Evolutionary conservation across 2,888 invertebrate species (phyloP).

Genomic region (Trachelus troglodyta): DNA sequence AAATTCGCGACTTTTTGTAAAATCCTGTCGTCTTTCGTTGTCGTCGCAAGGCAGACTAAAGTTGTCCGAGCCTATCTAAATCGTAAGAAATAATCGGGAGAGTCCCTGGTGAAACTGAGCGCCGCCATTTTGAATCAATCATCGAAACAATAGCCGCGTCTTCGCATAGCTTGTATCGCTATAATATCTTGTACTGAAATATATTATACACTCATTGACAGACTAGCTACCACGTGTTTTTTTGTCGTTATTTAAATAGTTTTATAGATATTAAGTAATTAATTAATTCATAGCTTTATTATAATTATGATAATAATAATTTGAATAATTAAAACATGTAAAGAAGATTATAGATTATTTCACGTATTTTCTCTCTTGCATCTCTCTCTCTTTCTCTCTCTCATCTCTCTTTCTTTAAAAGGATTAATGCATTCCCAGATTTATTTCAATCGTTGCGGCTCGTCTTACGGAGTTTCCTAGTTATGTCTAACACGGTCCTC

Average conservation of each 20-base stretch:
- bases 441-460: conserved; percentile 50
- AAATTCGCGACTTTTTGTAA: neutral
- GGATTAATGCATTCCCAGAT: conserved; percentile 8
- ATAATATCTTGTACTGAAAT: conserved; percentile 59
- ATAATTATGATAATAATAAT: conserved; percentile 62
- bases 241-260: conserved; percentile 57
- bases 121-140: neutral
- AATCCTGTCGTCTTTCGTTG: neutral
- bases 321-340: conserved; percentile 65
- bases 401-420: conserved; percentile 11
- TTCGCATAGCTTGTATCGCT: neutral
- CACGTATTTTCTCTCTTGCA: conserved; percentile 30
- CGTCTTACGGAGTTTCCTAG: conserved; percentile 35
- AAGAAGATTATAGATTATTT: conserved; percentile 64
- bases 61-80: neutral
- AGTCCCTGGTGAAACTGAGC: neutral
- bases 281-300: conserved; percentile 62
- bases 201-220: conserved; percentile 64
- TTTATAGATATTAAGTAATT: conserved; percentile 62
- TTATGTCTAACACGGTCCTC: conserved; percentile 25
- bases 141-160: neutral
- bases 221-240: conserved; percentile 63
- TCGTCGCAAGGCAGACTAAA: neutral
- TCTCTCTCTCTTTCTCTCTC: conserved; percentile 21
- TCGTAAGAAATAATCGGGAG: neutral